These are phyloP conservation scores for Polypterus senegalus DNA, from an alignment of 2,113 vertebrate genomes.

Conservation along the genomic window DNA sequence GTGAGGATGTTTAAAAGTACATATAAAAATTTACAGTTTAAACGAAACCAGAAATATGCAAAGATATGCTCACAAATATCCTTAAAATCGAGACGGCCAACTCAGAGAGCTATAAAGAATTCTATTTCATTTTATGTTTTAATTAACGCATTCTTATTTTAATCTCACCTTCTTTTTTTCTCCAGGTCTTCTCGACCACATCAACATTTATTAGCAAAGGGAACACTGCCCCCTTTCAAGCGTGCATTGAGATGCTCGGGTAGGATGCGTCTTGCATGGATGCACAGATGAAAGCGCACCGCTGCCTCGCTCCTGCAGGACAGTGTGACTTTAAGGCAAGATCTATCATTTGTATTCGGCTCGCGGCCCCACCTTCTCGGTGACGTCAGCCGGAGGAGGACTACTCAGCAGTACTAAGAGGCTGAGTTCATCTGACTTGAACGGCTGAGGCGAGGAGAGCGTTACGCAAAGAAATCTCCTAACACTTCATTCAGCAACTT, in stretches of 20 bases:
- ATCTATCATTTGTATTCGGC: constrained; percentile 40
- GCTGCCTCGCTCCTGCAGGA: constrained; percentile 33
- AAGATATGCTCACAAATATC: no score
- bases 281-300: constrained; percentile 18
- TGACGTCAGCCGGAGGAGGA: constrained; percentile 54
- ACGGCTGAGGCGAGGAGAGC: constrained; percentile 57
- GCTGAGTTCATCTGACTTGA: constrained; percentile 51
- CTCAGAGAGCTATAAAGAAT: no score
- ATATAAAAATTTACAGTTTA: no score
- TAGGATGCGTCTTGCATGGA: constrained; percentile 19
- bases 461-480: constrained; percentile 46
- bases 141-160: no score
- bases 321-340: constrained; percentile 59
- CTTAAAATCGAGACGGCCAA: no score
- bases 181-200: constrained; percentile 5
- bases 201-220: constrained; percentile 32
- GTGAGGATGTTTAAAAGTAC: no score
- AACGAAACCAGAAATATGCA: no score
- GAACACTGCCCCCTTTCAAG: constrained; percentile 58
- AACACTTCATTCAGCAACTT: constrained; percentile 44
- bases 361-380: constrained; percentile 42
- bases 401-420: constrained; percentile 49
- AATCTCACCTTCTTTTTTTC: no score
- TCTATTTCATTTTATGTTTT: no score
- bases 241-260: constrained; percentile 9